Base-by-base conservation (phyloP, 2,113 vertebrate species). In the Oncorhynchus nerka region DNA sequence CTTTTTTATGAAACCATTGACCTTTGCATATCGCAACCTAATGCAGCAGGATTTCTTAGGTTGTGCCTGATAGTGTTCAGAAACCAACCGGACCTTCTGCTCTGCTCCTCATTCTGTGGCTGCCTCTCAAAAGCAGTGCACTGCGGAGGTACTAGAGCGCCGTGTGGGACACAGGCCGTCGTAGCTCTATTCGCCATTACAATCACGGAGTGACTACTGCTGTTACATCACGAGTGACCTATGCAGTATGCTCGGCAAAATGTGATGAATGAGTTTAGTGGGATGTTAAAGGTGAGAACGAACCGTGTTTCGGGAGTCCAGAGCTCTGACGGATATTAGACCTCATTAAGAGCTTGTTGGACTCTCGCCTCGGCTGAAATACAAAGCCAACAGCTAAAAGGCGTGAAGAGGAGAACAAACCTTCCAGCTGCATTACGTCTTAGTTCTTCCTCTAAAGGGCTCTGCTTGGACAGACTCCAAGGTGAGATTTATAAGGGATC, bases 1-100 rank as follows among this genome's bases (percentile, higher is more conserved):
- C 78, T 86, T 62, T 88, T 88, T 87, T 84, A 89, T 84, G 85
- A 84, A 85, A 85, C 69, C 0, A 61, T 11, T 84, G 87, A 89
- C 90, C 89, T 91, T 89, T 51, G 76, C 6, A 8, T 88, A 87
- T 81, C 62, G n/a, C 79, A 88, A 84, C 84, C 84, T 59, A 45
- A 0, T 3, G 39, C 9, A 62, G 70, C 75, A 73, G 51, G 77
- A 48, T 22, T 15, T 11, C 39, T 64, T 4, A 5, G 20, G 5
- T 48, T 49, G 20, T 20, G 24, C 9, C 51, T 5, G 20, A 62
- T 22, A 62, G 59, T 62, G 59, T 16, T 62, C 59, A 9, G 8
- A 62, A 22, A 62, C 59, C 3, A 62, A 62, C 9, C 9, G 19
- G 59, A 22, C 20, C 59, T 22, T 5, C 59, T 62, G 9, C 59